Evolutionary conservation across 2,888 invertebrate genomes (phyloP).

Genomic region (Cacoxenus indagator): DNA sequence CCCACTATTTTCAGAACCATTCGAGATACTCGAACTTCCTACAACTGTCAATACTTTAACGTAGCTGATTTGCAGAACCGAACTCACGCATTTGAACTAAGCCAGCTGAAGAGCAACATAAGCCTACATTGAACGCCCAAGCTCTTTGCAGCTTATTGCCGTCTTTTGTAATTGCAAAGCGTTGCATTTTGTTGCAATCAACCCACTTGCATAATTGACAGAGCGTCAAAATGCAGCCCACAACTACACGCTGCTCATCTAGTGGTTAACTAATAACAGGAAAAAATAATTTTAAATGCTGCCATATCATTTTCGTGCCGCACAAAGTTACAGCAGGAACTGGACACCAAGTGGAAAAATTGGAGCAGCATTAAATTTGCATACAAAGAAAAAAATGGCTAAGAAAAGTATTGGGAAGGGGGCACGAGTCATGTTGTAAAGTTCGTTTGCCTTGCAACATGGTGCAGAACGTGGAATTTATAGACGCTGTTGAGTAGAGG

Average conservation of each 20-base stretch:
- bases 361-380: not conserved
- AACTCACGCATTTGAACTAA: not conserved
- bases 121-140: not conserved
- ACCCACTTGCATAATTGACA: not conserved
- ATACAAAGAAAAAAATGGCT: not conserved
- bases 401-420: not conserved
- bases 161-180: not conserved
- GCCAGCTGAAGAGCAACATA: not conserved
- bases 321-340: not conserved
- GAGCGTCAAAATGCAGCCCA: conserved; percentile 5
- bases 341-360: not conserved
- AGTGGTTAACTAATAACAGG: not conserved
- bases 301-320: not conserved
- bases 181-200: not conserved
- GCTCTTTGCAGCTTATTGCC: not conserved
- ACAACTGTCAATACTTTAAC: not conserved
- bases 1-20: too few species aligned
- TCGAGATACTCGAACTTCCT: too few species aligned
- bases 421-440: not conserved
- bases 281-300: conserved; percentile 15
- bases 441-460: not conserved
- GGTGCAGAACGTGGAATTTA: not conserved
- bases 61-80: not conserved
- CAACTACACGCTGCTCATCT: not conserved
- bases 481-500: not conserved